Base-by-base conservation (phyloP, 1,140 invertebrate species). In the Nomia melanderi region DNA sequence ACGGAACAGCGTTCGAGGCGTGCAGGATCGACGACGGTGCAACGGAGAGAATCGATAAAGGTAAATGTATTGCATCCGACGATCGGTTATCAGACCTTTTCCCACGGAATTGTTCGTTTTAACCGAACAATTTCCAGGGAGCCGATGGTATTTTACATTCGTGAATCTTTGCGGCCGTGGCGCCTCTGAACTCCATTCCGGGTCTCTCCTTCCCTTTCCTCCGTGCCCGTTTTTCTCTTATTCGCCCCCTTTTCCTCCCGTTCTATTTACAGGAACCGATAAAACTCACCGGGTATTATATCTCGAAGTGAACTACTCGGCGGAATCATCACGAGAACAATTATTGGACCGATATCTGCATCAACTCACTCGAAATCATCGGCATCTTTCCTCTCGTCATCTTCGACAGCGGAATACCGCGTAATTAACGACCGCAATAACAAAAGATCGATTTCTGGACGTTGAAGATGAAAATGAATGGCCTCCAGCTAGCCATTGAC, bases 361-460 rank as follows among this genome's bases (percentile, higher is more conserved):
- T 64, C 17, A 50, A n/a, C 47, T n/a, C 47, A 1, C 47, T n/a
- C n/a, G n/a, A n/a, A n/a, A n/a, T n/a, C n/a, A n/a, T n/a, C n/a
- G n/a, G n/a, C n/a, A n/a, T n/a, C n/a, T n/a, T n/a, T n/a, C n/a
- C n/a, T n/a, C n/a, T n/a, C n/a, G n/a, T 39, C 6, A 39, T 39
- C 36, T 39, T 39, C 36, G 6, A 7, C 36, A 1, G 39, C 39
- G 39, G 39, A 14, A n/a, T n/a, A n/a, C 47, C 20, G 17, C 47
- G 1, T 44, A 75, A 69, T 57, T 75, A 73, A 57, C 59, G 36
- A 33, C n/a, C 66, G 20, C 47, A 69, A 20, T 81, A 74, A 75
- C 20, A 25, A 12, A 25, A 7, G 14, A 17, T 4, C 3, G 17
- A 20, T 57, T 14, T 14, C 14, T 17, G 41, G 41, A n/a, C n/a